Evolutionary conservation across 2,888 invertebrate species (phyloP), one percentile per base, ranked within the genome.

Genomic region (Caenorhabditis japonica): DNA sequence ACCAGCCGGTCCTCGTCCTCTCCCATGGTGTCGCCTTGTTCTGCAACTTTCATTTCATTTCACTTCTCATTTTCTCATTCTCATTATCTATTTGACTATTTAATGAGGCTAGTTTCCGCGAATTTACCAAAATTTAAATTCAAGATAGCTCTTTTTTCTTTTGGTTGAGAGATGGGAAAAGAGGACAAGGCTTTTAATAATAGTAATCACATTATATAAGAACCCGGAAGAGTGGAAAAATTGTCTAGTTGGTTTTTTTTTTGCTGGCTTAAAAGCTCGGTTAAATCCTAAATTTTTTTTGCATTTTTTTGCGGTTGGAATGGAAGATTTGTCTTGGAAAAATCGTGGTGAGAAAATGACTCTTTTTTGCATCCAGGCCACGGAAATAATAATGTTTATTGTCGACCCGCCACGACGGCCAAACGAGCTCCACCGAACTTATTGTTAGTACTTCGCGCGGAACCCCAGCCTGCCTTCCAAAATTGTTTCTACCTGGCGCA

Each of bases 1-100:
- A 89, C 87, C 53, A 90, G 86, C 4, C 88, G 83, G 62, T 88
- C 88, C 82, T 89, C 89, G 76, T 89, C 88, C 47, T 88, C 88
- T 59, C 72, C 76, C 62, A 71, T 62, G 58, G 59, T 59, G 33
- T 68, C 68, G 59, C 52, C 53, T 68, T 68, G 68, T 46, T 68
- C 68, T 68, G 59, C 59, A 68, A 68, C 43, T 49, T 7, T 27
- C 12, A 33, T 55, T 39, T 52, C 30, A 58, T 52, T 52, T 33
- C 38, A 19, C 33, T 30, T 8, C 33, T 44, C 33, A 8, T 47
- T 47, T 33, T 21, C 15, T 19, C 46, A 17, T 34, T 39, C 44
- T 53, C 66, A 66, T 56, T 36, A 66, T 56, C 51, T 56, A 34
- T 41, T 47, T 56, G 66, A 56, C 66, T 66, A 56, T 66, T 56